Evolutionary conservation across 2,113 vertebrate species (phyloP), one percentile per base, ranked within the genome.

Genomic region (Myiagra hebetior): DNA sequence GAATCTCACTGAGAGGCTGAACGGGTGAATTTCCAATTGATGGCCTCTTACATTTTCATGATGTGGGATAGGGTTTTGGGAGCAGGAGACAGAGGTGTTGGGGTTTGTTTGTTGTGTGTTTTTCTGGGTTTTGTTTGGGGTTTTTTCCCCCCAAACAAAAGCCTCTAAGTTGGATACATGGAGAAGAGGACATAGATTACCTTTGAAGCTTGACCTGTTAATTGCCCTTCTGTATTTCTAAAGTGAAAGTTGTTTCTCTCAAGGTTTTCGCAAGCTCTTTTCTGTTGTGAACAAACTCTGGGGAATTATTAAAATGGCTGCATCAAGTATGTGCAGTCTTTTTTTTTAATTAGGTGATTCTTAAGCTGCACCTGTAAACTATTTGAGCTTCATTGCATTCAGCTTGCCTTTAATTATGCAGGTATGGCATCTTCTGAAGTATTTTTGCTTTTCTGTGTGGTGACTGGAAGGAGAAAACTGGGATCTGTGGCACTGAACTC

Each of bases 311-410:
- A n/a, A 87, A 81, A 81, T 41, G 2, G 2, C 56, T 4, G 3
- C 1, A 4, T 81, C 39, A 22, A 19, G 5, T 47, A 9, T 20
- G 27, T 17, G 52, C 2, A 8, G 16, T 0, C 15, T 33, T 35
- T 26, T 53, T 39, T 50, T 26, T 1, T 33, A 80, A 62, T 39
- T 8, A 44, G 15, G 15, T 56, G 49, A 49, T 85, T 76, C 26
- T 83, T 70, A 60, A 78, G 37, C 26, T 55, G 63, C 70, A 76
- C 55, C 47, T 76, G 88, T 92, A 30, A 84, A 44, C 9, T 8
- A 30, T 31, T 37, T 24, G 70, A 60, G 21, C 26, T 57, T 44
- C n/a, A 12, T 41, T 81, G 68, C 27, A 22, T 47, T 81, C 55
- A 62, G 20, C 16, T 79, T 89, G 62, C 26, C 41, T 79, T 85